These are phyloP conservation scores for Xestia ashworthii DNA, from an alignment of 2,888 invertebrate species.

Conservation along the genomic window DNA sequence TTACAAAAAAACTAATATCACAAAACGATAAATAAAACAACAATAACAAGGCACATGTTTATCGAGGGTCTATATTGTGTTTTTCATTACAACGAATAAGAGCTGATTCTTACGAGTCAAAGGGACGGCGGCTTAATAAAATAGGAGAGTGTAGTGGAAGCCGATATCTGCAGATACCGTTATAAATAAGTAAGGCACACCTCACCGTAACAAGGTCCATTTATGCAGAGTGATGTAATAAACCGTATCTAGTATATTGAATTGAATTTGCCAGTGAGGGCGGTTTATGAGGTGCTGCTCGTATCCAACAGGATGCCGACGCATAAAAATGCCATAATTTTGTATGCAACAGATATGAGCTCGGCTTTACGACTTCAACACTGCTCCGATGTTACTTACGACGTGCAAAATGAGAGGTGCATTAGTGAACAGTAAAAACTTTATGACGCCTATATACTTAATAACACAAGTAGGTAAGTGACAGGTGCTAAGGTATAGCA, in stretches of 20 bases:
- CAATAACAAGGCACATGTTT: slow-evolving; percentile 55
- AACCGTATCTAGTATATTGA: slow-evolving; percentile 78
- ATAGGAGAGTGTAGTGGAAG: slow-evolving; percentile 50
- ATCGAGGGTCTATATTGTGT: slow-evolving; percentile 51
- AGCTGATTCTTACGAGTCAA: slow-evolving; percentile 59
- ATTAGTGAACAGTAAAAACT: slow-evolving; percentile 59
- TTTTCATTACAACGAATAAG: slow-evolving; percentile 64
- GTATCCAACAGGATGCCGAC: slow-evolving; percentile 75
- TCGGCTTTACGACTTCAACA: slow-evolving; percentile 71
- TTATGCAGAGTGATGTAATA: slow-evolving; percentile 79
- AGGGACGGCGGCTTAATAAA: slow-evolving; percentile 58
- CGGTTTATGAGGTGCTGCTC: slow-evolving; percentile 82
- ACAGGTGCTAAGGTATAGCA: background rate
- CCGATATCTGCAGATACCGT: slow-evolving; percentile 56
- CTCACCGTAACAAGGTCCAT: slow-evolving; percentile 66
- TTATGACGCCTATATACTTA: slow-evolving; percentile 36
- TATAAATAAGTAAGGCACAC: slow-evolving; percentile 60
- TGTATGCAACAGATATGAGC: slow-evolving; percentile 83
- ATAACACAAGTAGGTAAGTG: slow-evolving; percentile 40
- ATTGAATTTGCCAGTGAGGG: slow-evolving; percentile 82
- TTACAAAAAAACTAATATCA: slow-evolving; percentile 46
- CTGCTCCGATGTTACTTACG: slow-evolving; percentile 60
- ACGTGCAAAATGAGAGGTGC: slow-evolving; percentile 62
- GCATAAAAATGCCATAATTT: slow-evolving; percentile 86
- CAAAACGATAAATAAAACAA: slow-evolving; percentile 53